A percentile compares a stretch with the other conserved stretches of the same genome.
phyloP scores from a whole-genome alignment of 2,888 invertebrate species.

The Crepidodera aurea region DNA sequence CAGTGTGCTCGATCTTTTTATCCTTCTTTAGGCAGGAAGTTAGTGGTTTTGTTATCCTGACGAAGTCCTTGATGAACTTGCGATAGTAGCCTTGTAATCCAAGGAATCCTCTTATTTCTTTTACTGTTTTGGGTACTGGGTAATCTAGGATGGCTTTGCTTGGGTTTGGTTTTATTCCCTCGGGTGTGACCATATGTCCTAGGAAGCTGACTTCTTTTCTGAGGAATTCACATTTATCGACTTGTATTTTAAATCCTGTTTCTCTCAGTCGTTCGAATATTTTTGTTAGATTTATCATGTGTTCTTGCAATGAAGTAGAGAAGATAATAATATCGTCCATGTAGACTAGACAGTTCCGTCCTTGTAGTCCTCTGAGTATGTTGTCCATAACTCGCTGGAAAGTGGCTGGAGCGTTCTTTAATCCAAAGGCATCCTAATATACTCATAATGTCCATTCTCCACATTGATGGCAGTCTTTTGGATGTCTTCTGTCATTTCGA shows the following conservation, averaged over 20 bases:
- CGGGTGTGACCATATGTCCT: no score
- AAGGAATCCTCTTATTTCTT: constrained; percentile 22
- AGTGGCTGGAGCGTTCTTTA: constrained; percentile 34
- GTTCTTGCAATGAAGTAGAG: constrained; percentile 27
- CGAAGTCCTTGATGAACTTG: constrained; percentile 29
- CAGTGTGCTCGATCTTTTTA: background rate
- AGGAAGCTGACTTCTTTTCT: constrained; percentile 35
- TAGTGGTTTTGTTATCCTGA: constrained; percentile 24
- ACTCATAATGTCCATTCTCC: constrained; percentile 27
- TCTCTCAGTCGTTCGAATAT: constrained; percentile 22
- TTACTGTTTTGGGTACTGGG: constrained; percentile 18
- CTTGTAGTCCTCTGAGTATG: constrained; percentile 31
- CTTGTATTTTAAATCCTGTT: constrained; percentile 32
- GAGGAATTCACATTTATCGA: constrained; percentile 35
- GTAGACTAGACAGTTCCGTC: constrained; percentile 30
- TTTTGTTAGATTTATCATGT: constrained; percentile 15
- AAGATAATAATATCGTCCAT: constrained; percentile 31
- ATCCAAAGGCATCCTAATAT: constrained; percentile 28
- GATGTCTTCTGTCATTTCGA: constrained; percentile 29
- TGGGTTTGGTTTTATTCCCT: constrained; percentile 35
- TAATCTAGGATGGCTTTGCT: constrained; percentile 23
- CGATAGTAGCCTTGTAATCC: constrained; percentile 21
- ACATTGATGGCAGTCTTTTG: constrained; percentile 31
- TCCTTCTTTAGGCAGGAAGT: constrained; percentile 2
- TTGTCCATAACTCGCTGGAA: constrained; percentile 34